Evolutionary conservation across 2,113 vertebrate species (phyloP).

Genomic region (Pavo muticus): DNA sequence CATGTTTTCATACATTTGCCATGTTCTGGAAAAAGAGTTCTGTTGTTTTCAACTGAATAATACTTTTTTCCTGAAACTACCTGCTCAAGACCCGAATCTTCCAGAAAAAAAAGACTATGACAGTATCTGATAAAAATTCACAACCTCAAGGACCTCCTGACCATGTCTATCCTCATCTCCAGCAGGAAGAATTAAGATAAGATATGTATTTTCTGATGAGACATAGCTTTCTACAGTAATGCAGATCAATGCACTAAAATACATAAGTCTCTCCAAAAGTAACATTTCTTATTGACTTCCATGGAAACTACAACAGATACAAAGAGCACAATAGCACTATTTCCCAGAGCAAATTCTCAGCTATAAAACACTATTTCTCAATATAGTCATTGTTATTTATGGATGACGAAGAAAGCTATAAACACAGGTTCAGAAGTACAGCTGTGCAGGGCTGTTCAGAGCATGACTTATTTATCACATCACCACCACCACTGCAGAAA

Average conservation of each 20-base stretch:
- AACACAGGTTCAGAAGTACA: too few relatives aligned
- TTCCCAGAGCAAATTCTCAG: too few relatives aligned
- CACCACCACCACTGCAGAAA: too few relatives aligned
- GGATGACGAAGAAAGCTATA: too few relatives aligned
- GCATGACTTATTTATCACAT: too few relatives aligned
- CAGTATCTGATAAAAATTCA: neutral
- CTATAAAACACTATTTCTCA: too few relatives aligned
- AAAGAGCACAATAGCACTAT: too few relatives aligned
- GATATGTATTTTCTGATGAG: rapidly evolving
- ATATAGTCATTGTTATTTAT: too few relatives aligned
- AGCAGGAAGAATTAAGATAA: neutral
- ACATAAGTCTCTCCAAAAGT: too few relatives aligned
- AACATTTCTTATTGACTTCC: too few relatives aligned
- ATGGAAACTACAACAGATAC: too few relatives aligned
- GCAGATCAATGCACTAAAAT: neutral
- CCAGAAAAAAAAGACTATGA: neutral
- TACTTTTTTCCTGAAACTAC: neutral
- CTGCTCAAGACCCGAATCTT: neutral
- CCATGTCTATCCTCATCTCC: neutral
- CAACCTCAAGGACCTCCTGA: neutral
- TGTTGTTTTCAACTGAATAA: neutral
- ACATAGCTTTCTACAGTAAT: neutral
- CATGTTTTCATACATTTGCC: neutral
- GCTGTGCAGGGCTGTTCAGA: too few relatives aligned
- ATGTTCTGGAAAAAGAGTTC: neutral